Evolutionary conservation across 2,888 invertebrate genomes (phyloP).

Genomic region (Xanthostigma xanthostigma): DNA sequence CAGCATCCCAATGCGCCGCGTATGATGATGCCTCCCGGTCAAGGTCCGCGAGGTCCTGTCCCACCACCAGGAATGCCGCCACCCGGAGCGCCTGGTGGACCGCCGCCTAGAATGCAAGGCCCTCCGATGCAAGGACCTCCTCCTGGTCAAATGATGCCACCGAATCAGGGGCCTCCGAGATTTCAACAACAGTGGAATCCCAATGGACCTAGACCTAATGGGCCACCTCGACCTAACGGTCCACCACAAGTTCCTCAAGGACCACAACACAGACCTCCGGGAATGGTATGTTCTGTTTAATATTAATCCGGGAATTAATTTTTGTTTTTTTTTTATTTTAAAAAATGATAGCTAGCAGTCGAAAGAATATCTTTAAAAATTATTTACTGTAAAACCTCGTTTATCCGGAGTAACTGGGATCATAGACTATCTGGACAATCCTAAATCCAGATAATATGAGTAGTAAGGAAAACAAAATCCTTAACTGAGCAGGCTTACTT

Average conservation of each 20-base stretch:
- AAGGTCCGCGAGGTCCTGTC: conserved; percentile 27
- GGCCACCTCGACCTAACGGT: conserved; percentile 38
- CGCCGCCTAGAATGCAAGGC: conserved; percentile 37
- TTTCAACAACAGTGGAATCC: conserved; percentile 41
- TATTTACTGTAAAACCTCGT: too few species aligned
- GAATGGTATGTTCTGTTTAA: conserved; percentile 31
- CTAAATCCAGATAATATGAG: too few species aligned
- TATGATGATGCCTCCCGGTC: conserved; percentile 29
- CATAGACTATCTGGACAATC: too few species aligned
- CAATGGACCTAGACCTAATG: conserved; percentile 37
- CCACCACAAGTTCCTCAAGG: conserved; percentile 44
- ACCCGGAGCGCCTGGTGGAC: conserved; percentile 26
- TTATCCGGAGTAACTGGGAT: too few species aligned
- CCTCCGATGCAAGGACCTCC: conserved; percentile 41
- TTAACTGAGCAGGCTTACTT: too few species aligned
- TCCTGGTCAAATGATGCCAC: conserved; percentile 40
- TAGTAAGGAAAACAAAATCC: too few species aligned
- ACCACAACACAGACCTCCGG: conserved; percentile 37
- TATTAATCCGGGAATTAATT: not conserved
- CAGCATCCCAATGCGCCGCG: conserved; percentile 37
- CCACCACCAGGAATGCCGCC: conserved; percentile 32
- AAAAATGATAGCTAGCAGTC: conserved; percentile 7
- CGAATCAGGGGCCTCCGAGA: conserved; percentile 39
- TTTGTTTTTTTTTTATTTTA: conserved; percentile 12
- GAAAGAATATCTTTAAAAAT: not conserved